phyloP scores from a whole-genome alignment of 2,797 vertebrate genomes.

The Galago senegalensis region DNA sequence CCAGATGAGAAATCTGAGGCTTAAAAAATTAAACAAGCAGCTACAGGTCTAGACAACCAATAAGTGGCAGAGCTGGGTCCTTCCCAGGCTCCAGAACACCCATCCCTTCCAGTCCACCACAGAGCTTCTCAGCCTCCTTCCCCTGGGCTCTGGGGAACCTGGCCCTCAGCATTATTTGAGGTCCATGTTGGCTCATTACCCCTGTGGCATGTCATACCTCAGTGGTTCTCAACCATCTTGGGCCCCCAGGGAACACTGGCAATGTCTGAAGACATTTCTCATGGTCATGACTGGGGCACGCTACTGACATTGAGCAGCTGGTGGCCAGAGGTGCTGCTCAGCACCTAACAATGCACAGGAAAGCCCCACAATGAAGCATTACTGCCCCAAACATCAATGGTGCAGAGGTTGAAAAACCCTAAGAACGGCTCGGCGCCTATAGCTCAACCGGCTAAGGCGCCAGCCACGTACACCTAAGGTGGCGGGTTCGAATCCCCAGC shows the following conservation, averaged over 20 bases:
- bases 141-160: too few species aligned
- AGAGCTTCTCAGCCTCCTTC: not conserved
- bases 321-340: not conserved
- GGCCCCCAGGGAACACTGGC: not conserved
- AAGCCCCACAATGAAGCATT: not conserved
- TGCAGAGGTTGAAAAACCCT: not conserved
- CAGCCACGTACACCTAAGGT: too few species aligned
- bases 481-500: too few species aligned
- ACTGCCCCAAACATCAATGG: not conserved
- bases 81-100: not conserved
- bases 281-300: not conserved
- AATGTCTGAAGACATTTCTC: not conserved
- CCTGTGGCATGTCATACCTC: not conserved
- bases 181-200: not conserved
- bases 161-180: too few species aligned
- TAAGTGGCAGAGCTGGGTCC: not conserved
- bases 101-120: not conserved
- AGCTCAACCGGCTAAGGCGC: too few species aligned
- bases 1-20: conserved; percentile 57
- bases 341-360: not conserved
- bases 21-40: not conserved
- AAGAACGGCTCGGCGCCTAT: not conserved
- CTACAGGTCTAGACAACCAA: not conserved
- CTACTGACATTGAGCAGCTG: not conserved
- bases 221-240: not conserved